Conservation (phyloP, 2,888 invertebrate genomes). For the Phalera bucephala region DNA sequence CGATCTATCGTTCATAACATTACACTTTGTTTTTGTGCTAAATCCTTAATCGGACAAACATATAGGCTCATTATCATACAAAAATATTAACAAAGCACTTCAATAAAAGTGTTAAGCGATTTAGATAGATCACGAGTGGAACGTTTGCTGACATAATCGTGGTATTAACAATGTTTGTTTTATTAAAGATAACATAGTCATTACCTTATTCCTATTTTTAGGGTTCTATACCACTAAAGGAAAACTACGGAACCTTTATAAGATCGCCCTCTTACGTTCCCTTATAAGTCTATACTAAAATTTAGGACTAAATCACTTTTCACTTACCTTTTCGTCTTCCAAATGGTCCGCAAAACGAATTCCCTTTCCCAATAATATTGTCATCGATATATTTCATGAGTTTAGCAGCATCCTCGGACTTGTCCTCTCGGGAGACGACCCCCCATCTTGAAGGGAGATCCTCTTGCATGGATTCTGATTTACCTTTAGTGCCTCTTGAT, state of each 20-base stretch:
- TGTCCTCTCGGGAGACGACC: slow-evolving; percentile 63
- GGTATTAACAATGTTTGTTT: neutral
- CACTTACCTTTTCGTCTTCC: slow-evolving; percentile 90
- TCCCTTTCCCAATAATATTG: slow-evolving; percentile 91
- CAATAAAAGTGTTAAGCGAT: neutral
- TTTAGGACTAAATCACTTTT: neutral
- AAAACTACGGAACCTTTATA: too few species aligned
- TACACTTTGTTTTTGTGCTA: neutral
- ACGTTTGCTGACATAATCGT: slow-evolving; percentile 1
- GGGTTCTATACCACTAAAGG: too few species aligned
- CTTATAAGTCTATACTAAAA: too few species aligned
- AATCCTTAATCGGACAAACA: slow-evolving; percentile 1
- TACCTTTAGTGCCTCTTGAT: slow-evolving; percentile 74
- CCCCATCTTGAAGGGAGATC: slow-evolving; percentile 73
- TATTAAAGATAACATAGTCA: neutral
- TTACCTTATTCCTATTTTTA: neutral
- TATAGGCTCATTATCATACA: slow-evolving; percentile 8
- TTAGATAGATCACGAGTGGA: slow-evolving; percentile 1
- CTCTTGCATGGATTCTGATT: slow-evolving; percentile 81
- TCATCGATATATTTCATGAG: slow-evolving; percentile 91
- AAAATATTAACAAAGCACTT: neutral
- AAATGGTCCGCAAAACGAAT: slow-evolving; percentile 91
- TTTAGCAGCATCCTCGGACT: slow-evolving; percentile 87
- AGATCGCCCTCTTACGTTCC: too few species aligned
- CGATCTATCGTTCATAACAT: too few species aligned